Evolutionary conservation across 2,797 vertebrate species (phyloP), one percentile per base, ranked within the genome.

Genomic region (Intellagama lesueurii): DNA sequence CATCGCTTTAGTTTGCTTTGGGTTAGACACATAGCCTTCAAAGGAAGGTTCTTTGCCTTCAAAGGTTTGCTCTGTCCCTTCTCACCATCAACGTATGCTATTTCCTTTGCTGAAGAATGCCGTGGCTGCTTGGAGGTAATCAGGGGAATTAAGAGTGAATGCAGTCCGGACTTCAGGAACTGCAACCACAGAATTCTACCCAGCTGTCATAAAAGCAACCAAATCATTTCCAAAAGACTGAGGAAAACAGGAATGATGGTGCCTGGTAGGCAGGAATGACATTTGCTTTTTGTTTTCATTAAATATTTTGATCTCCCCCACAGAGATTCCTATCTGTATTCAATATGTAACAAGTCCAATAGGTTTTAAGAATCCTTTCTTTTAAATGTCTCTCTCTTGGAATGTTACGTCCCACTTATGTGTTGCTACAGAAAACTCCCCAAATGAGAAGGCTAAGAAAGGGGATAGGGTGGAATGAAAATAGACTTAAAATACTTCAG

Each of bases 281-380:
- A 90, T 66, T 87, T 14, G 81, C 69, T 88, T 81, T 85, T 69
- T 81, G 1, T 76, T 85, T 93, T 90, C 52, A 77, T 83, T 82
- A 81, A n/a, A 91, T 6, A 0, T 87, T 83, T 87, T 89, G 60
- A 88, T 64, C 4, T 85, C 83, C 70, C 78, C 85, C 84, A 90
- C 32, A 72, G 35, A 16, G 44, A 5, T 86, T 81, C 77, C 68
- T 86, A 35, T 81, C n/a, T 87, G 8, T 68, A 32, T 84, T n/a
- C 60, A 87, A 88, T 73, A 75, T 83, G 22, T 40, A 68, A 44
- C 9, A 56, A 75, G 60, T 7, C 64, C 14, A 82, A 72, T 72
- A 70, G 70, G 68, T 47, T 32, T 85, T 73, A 66, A 73, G 70
- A 86, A 0, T 24, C 14, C 1, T 19, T 66, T 87, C 1, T 89